These are phyloP conservation scores for Ennomos erosarius DNA, from an alignment of 2,888 invertebrate genomes.

Conservation along the genomic window DNA sequence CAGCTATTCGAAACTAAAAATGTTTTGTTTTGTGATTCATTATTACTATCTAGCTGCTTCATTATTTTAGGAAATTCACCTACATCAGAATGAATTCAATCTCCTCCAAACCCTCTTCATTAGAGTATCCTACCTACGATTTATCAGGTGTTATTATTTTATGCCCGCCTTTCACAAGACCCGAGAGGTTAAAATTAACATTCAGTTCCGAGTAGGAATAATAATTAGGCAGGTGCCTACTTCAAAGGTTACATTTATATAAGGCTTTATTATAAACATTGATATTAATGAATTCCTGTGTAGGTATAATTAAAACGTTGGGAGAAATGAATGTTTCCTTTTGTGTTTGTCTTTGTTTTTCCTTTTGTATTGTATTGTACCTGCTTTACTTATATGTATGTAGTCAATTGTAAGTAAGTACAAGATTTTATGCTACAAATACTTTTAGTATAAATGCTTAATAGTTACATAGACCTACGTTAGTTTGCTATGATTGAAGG, in stretches of 20 bases:
- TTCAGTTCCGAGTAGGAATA: constrained; percentile 13
- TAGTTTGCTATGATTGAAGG: no score
- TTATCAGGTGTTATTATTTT: constrained; percentile 11
- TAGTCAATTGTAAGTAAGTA: no score
- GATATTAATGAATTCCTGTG: constrained; percentile 33
- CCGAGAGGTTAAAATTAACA: constrained; percentile 18
- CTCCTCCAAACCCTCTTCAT: no score
- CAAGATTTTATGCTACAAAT: no score
- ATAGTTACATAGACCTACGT: no score
- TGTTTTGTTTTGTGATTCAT: no score
- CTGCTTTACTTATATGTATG: neutral
- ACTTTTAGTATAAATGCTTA: no score
- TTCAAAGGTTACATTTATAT: constrained; percentile 24
- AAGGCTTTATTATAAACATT: constrained; percentile 33
- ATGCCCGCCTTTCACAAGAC: constrained; percentile 4
- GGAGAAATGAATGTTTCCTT: constrained; percentile 14
- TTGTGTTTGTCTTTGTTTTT: constrained; percentile 7
- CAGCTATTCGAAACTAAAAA: no score
- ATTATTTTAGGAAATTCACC: no score
- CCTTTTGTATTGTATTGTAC: constrained; percentile 5
- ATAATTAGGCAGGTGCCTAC: constrained; percentile 3
- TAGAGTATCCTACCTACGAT: neutral
- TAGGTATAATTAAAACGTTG: constrained; percentile 33
- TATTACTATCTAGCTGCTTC: no score
- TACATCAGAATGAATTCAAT: no score